These are phyloP conservation scores for Dryococelus australis DNA, from an alignment of 2,888 invertebrate species.

Conservation along the genomic window DNA sequence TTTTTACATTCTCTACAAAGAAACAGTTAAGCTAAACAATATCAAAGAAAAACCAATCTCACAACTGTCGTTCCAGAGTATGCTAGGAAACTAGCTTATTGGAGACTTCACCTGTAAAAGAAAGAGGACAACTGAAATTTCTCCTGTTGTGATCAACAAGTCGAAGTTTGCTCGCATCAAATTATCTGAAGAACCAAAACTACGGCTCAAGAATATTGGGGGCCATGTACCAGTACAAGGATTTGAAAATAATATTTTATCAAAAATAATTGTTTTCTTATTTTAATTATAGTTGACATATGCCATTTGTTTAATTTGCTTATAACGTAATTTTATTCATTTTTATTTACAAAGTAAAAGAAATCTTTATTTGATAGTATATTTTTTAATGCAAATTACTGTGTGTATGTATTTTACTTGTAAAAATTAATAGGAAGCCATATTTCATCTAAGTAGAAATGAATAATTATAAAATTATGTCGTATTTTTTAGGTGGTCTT, in stretches of 20 bases:
- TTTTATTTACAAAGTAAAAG: not conserved
- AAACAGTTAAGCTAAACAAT: conserved; percentile 36
- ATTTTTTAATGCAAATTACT: no score
- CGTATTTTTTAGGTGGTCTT: not conserved
- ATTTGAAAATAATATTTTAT: not conserved
- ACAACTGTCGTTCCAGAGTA: conserved; percentile 41
- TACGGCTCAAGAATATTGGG: conserved; percentile 34
- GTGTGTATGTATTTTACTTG: not conserved
- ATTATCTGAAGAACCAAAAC: not conserved
- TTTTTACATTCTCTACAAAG: conserved; percentile 45
- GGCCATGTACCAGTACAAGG: conserved; percentile 40
- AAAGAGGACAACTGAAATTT: conserved; percentile 29
- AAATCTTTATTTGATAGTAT: not conserved
- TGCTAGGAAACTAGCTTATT: conserved; percentile 40
- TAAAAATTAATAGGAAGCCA: not conserved
- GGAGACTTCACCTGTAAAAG: conserved; percentile 35
- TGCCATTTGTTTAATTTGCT: not conserved
- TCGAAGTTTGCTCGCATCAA: not conserved
- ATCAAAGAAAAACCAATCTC: conserved; percentile 35
- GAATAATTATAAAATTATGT: not conserved
- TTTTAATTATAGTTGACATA: not conserved
- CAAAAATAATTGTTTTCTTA: not conserved
- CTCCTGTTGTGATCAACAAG: conserved; percentile 29
- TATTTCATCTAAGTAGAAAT: not conserved
- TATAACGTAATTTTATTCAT: not conserved